These are phyloP conservation scores for Antrozous pallidus DNA, from an alignment of 2,797 vertebrate genomes.

Conservation along the genomic window DNA sequence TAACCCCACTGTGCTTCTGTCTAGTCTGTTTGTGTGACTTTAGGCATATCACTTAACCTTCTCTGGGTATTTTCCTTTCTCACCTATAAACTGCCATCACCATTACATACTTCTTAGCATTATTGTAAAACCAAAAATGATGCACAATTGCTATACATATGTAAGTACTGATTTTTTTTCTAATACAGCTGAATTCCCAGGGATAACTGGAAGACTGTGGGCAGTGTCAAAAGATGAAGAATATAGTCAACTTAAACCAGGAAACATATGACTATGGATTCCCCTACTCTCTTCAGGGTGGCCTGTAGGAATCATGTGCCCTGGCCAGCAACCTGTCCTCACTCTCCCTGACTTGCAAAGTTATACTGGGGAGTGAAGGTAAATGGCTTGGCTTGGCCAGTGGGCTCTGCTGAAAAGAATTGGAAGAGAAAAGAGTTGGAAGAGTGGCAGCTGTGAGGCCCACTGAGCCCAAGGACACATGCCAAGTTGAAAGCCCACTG, in stretches of 20 bases:
- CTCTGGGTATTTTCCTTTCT: background rate
- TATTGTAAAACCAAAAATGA: background rate
- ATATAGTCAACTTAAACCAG: background rate
- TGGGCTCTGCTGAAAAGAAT: background rate
- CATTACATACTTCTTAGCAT: background rate
- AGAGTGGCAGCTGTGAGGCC: background rate
- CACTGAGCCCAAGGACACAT: background rate
- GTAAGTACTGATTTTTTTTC: background rate
- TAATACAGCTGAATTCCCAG: no score
- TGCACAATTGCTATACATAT: background rate
- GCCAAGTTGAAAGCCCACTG: background rate
- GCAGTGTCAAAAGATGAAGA: background rate
- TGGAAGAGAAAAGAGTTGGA: background rate
- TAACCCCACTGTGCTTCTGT: background rate
- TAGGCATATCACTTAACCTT: background rate
- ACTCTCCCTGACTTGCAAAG: background rate
- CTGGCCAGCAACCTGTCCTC: background rate
- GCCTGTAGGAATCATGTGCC: background rate
- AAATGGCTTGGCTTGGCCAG: background rate
- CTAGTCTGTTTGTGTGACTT: background rate
- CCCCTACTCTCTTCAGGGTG: background rate
- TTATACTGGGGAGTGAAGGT: background rate
- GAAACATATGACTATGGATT: background rate
- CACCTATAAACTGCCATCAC: background rate
- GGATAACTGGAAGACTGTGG: background rate